Base-by-base conservation (phyloP, 2,113 vertebrate species). In the Anser cygnoides region DNA sequence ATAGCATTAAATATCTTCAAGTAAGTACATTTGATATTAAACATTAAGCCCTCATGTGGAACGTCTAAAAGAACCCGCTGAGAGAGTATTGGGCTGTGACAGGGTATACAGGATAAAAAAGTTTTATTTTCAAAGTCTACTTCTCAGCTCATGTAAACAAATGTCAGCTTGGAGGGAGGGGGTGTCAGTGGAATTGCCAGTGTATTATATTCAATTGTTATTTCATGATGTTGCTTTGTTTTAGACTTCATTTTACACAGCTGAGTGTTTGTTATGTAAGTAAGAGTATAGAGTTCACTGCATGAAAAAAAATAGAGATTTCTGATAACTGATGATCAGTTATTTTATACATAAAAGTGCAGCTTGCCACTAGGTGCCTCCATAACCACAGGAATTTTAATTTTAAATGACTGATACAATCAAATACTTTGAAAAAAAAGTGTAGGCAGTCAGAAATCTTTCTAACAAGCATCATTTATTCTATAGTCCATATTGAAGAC, bases 291-390 rank as follows among this genome's bases (percentile, higher is more conserved):
- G 37, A n/a, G 16, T 67, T 81, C 2, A 77, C n/a, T 4, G 4
- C 41, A 72, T 84, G 28, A 26, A 50, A 76, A 81, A 71, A 26
- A 57, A 62, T 26, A 26, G 5, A 11, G 4, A 6, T 84, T 74
- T 86, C 58, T 65, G n/a, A 21, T 77, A 68, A 77, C 3, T 72
- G 46, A 28, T 0, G 0, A 66, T 49, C 25, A 49, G 3, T 7
- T 77, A 15, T 22, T 78, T 77, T 61, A 17, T 39, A 2, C 1
- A 43, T 25, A 77, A 92, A 54, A 22, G 17, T 55, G 31, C 43
- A 43, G 10, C 16, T 79, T 10, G 41, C 95, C 98, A 95, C 97
- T 97, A 98, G 98, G 89, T 98, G 97, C 91, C 95, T 77, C n/a
- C 94, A 87, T 72, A 94, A 86, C 63, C 95, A 90, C 72, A 88